Evolutionary conservation across 2,888 invertebrate species (phyloP), one percentile per base, ranked within the genome.

Genomic region (Callimorpha dominula): DNA sequence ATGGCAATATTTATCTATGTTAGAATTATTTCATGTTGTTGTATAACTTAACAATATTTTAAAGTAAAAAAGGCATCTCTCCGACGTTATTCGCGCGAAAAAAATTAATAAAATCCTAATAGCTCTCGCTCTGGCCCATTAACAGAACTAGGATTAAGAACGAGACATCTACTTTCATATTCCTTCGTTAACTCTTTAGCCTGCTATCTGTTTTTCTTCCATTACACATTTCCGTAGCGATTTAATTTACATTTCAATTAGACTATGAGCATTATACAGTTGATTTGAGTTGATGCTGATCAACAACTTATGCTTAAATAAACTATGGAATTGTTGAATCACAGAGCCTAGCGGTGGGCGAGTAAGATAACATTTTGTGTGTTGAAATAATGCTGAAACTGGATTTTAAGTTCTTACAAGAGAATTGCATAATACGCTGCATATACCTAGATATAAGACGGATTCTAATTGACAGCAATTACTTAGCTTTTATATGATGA

Each of bases 201-300:
- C 11, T 43, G 42, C 6, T 9, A 43, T 46, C 68, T 60, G 46
- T 49, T 69, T 69, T 69, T 50, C 40, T 62, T 46, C n/a, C 69
- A 69, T 69, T 69, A 49, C 50, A 62, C 50, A 63, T 40, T 69
- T 46, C 31, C 14, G 43, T 40, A 12, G 12, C 42, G 40, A 50
- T 62, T 69, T 31, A 31, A 62, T 69, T 69, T 63, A 40, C 60
- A 69, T 63, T 63, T 69, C 49, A 69, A 63, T 62, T 62, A 42
- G 40, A 9, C 46, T 49, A 60, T 68, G 60, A 54, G n/a, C 40
- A 63, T 50, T 69, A 50, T 50, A 60, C 50, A 69, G 49, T 49
- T 50, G 67, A 54, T 67, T 54, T 42, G 31, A 31, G 31, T 31
- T 31, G 31, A 31, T 31, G 54, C 54, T 43, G 43, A 67, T 67